phyloP scores from a whole-genome alignment of 1,140 invertebrate species.

The Euura saliciscinereae region DNA sequence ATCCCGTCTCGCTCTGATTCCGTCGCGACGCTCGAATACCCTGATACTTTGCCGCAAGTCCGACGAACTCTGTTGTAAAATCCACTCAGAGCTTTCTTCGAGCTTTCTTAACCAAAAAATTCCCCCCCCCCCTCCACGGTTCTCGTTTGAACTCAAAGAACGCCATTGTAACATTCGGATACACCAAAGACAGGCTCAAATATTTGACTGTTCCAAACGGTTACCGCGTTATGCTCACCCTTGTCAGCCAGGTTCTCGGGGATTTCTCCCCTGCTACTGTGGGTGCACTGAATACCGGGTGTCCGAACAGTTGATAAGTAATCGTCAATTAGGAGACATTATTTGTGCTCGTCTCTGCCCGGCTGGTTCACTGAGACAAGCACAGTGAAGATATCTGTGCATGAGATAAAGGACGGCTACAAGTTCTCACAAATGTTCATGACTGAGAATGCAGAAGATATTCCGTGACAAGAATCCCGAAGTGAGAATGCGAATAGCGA shows the following conservation, averaged over 20 bases:
- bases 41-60: background rate
- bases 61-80: background rate
- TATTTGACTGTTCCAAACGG: conserved; percentile 7
- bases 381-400: no score
- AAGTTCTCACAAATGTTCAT: no score
- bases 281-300: background rate
- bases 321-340: background rate
- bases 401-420: no score
- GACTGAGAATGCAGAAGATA: no score
- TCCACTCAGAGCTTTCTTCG: background rate
- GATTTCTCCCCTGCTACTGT: background rate
- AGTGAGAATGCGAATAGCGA: no score
- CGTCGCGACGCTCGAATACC: no score
- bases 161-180: conserved; percentile 1
- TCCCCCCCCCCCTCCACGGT: background rate
- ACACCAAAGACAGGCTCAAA: background rate
- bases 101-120: background rate
- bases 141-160: background rate
- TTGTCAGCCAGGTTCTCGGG: conserved; percentile 1
- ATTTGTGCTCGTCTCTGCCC: background rate
- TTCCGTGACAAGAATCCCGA: no score
- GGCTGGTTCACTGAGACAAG: no score
- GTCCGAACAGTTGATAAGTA: background rate
- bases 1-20: no score
- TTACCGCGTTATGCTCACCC: conserved; percentile 6